Percentiles rank a stretch among this genome's conserved stretches.
phyloP scores from a whole-genome alignment of 2,888 invertebrate genomes.

The Sinopyrophorus schimmeli region DNA sequence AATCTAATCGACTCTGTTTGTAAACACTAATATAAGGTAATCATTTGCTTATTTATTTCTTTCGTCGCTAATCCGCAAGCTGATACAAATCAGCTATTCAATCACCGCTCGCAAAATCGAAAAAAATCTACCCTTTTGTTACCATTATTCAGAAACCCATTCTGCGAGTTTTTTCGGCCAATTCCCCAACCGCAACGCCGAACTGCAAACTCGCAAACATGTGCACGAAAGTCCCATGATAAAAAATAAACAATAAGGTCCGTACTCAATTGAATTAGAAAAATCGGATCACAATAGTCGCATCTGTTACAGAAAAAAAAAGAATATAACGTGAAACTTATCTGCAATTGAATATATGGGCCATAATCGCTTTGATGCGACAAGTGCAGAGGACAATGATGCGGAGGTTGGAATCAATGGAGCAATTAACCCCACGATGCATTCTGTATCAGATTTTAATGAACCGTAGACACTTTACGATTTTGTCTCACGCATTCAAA shows the following conservation, averaged over 20 bases:
- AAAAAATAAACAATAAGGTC: slow-evolving; percentile 23
- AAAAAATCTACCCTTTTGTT: too few species aligned
- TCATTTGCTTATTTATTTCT: too few species aligned
- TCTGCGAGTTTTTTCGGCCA: slow-evolving; percentile 7
- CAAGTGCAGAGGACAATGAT: slow-evolving; percentile 28
- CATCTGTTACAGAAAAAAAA: slow-evolving; percentile 28
- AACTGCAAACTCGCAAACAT: slow-evolving; percentile 23
- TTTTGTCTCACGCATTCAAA: slow-evolving; percentile 23
- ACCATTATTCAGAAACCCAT: too few species aligned
- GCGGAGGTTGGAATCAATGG: slow-evolving; percentile 30
- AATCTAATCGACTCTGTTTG: too few species aligned
- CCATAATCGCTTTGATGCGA: slow-evolving; percentile 24
- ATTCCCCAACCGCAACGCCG: slow-evolving; percentile 7
- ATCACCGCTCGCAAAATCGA: too few species aligned
- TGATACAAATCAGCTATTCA: too few species aligned
- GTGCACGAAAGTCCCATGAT: slow-evolving; percentile 17
- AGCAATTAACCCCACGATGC: slow-evolving; percentile 29
- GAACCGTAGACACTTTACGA: slow-evolving; percentile 23
- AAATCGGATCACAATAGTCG: slow-evolving; percentile 20
- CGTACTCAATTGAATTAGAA: slow-evolving; percentile 22
- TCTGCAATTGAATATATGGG: slow-evolving; percentile 26
- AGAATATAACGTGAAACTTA: slow-evolving; percentile 18
- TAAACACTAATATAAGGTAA: too few species aligned
- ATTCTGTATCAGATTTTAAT: slow-evolving; percentile 28
- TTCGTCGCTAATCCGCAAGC: too few species aligned